A percentile compares a stretch with the other conserved stretches of the same genome.
Conservation (phyloP, 2,113 vertebrate genomes). For the Muntiacus reevesi region DNA sequence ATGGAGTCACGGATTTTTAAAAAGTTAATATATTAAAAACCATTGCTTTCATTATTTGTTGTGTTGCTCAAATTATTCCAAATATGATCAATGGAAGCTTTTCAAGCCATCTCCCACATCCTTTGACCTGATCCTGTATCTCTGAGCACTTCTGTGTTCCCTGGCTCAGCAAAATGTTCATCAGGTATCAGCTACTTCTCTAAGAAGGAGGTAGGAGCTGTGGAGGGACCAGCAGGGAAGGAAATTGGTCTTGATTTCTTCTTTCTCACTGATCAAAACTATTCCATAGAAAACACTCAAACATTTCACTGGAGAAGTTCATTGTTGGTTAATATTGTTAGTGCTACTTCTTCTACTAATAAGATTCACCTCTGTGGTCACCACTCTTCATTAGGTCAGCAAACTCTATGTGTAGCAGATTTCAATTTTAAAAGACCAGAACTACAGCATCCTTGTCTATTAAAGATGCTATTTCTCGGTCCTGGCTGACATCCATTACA, state of each 20-base stretch:
- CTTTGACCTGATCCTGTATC: neutral
- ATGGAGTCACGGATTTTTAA: neutral
- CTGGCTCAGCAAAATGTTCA: neutral
- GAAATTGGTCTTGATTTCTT: neutral
- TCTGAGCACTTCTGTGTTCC: neutral
- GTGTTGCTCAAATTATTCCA: neutral
- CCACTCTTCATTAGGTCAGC: neutral
- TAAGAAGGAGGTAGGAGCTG: neutral
- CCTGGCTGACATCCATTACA: conserved; percentile 52
- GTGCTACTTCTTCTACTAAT: neutral
- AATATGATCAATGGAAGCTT: neutral
- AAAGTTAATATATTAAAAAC: neutral
- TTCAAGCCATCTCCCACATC: neutral
- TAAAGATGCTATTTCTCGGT: conserved; percentile 26
- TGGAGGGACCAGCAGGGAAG: neutral
- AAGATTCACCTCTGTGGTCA: neutral
- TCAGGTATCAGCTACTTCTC: neutral
- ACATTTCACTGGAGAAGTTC: neutral
- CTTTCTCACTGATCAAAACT: neutral
- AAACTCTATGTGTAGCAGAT: neutral
- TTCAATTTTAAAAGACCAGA: conserved; percentile 30
- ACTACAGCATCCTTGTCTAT: neutral
- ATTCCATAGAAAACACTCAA: neutral
- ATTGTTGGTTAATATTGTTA: neutral
- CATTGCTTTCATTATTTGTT: neutral